Base-by-base conservation (phyloP, 2,888 invertebrate genomes). In the Troides helena region DNA sequence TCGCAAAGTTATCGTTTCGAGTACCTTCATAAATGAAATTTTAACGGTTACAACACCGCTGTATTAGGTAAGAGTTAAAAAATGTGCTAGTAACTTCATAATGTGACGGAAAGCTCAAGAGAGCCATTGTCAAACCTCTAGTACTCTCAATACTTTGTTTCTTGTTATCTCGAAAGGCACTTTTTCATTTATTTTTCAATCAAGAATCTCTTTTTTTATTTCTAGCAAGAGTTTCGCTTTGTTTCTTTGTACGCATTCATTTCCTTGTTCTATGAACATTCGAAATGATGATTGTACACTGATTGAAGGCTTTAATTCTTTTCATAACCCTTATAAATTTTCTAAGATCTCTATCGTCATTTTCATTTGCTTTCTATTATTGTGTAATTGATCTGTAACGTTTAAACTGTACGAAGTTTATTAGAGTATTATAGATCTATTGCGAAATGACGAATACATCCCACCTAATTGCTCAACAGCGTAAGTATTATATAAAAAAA, bases 121-220 rank as follows among this genome's bases (percentile, higher is more conserved):
- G 58, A 65, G 71, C 68, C 72, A 72, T 71, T 72, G 73, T 72
- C 71, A 72, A 73, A 72, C 69, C 69, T 73, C 71, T 60, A 74
- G 73, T 68, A 68, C 64, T 57, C 73, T 73, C 69, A 72, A 71
- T 67, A 71, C 53, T 68, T 70, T 59, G 63, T 43, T 62, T 58
- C 61, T 65, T 62, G 50, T 60, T 69, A 59, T 39, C 65, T 66
- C 56, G 36, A 59, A 50, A n/a, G 65, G 43, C 46, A 70, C 64
- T 69, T 69, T 71, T 66, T 68, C 68, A 71, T 68, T 72, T 67
- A 59, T 65, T 71, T 60, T 69, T 62, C 62, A 62, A 68, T 65
- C 25, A 46, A 46, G 30, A 62, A 30, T 3, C 30, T 30, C 30
- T 53, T 39, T 62, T 56, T 57, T 70, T 64, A 59, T 60, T 69